A percentile compares a stretch with the other conserved stretches of the same genome.
Evolutionary conservation across 2,797 vertebrate genomes (phyloP).

Genomic region (Sebastiscus tertius): DNA sequence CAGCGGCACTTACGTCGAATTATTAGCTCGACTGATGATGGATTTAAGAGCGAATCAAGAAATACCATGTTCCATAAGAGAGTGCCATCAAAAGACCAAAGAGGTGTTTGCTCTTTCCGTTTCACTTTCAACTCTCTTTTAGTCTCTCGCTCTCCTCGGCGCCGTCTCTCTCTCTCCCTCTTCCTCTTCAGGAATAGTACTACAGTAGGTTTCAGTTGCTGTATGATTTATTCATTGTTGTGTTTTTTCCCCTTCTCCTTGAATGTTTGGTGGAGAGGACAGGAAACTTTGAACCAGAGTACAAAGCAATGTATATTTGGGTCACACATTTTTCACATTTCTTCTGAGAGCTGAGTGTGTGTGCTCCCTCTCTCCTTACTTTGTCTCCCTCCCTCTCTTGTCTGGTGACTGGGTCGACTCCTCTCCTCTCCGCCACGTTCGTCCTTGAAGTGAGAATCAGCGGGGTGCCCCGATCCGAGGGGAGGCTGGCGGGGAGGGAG

Average conservation of each 20-base stretch:
- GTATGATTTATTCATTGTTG: conserved; percentile 86
- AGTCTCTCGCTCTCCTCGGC: conserved; percentile 18
- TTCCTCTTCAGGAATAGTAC: conserved; percentile 55
- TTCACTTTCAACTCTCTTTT: conserved; percentile 64
- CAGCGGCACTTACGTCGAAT: conserved; percentile 55
- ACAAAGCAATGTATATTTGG: conserved; percentile 87
- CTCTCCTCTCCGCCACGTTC: conserved; percentile 76
- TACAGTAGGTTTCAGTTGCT: conserved; percentile 66
- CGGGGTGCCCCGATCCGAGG: conserved; percentile 76
- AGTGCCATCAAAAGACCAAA: conserved; percentile 74
- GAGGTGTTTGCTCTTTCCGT: conserved; percentile 69
- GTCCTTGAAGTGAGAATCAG: conserved; percentile 85
- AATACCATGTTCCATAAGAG: conserved; percentile 71
- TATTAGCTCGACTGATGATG: conserved; percentile 73
- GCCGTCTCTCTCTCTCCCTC: conserved; percentile 23
- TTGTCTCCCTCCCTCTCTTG: conserved; percentile 57
- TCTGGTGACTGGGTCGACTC: conserved; percentile 71
- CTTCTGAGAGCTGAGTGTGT: conserved; percentile 51
- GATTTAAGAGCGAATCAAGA: conserved; percentile 76
- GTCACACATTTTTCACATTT: conserved; percentile 73
- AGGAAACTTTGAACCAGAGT: conserved; percentile 85
- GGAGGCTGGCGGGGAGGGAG: conserved; percentile 44
- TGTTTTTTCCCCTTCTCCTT: conserved; percentile 77
- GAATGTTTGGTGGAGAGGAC: conserved; percentile 81
- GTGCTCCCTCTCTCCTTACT: conserved; percentile 47